Conservation (phyloP, 1,140 invertebrate genomes). For the Tetragnatha versicolor region DNA sequence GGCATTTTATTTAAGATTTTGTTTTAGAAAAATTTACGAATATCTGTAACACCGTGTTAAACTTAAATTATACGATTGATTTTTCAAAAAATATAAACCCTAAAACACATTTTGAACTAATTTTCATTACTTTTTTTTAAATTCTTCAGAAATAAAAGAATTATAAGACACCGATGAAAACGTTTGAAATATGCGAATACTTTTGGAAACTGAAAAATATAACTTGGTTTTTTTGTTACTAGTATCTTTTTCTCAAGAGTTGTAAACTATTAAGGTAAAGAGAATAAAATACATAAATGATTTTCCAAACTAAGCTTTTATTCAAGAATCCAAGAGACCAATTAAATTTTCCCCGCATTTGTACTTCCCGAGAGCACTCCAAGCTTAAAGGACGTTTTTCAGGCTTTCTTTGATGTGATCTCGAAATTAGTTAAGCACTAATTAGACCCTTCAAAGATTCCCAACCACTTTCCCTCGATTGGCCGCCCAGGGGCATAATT, state of each 20-base stretch:
- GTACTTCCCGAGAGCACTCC: no score
- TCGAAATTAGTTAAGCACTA: conserved; percentile 33
- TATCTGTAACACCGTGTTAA: no score
- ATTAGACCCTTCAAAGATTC: conserved; percentile 33
- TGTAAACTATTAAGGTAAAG: no score
- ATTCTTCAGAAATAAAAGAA: not conserved
- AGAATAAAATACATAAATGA: not conserved
- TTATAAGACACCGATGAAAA: not conserved
- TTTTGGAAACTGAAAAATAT: no score
- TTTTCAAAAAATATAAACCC: no score
- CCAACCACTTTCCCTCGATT: not conserved
- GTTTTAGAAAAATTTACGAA: no score
- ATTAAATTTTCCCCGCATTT: not conserved
- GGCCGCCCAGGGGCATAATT: conserved; percentile 15
- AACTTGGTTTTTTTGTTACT: no score
- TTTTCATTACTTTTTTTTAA: not conserved
- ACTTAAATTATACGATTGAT: no score
- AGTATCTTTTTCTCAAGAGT: no score
- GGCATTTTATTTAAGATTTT: no score
- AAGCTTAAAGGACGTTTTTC: no score
- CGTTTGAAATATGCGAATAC: not conserved
- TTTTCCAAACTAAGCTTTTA: not conserved
- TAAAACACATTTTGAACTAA: no score
- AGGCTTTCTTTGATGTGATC: conserved; percentile 6
- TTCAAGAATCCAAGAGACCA: not conserved